phyloP scores from a whole-genome alignment of 1,140 invertebrate species.

The Amphibalanus amphitrite region DNA sequence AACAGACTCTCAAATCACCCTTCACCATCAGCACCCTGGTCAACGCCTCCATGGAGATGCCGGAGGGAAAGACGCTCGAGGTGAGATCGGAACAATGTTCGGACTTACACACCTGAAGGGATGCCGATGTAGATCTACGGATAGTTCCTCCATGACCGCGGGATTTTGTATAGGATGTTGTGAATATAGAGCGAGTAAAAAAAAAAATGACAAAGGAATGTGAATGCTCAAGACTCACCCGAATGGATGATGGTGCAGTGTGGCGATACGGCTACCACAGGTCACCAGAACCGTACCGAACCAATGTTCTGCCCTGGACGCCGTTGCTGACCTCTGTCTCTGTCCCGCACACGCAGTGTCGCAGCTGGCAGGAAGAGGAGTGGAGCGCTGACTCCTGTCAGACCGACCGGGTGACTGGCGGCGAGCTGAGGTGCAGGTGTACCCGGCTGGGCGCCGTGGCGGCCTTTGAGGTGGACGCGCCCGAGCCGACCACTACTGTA shows the following conservation, averaged over 20 bases:
- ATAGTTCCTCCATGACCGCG: too few species aligned
- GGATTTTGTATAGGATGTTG: too few species aligned
- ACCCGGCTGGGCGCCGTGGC: neutral
- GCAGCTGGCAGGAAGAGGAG: neutral
- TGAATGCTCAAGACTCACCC: too few species aligned
- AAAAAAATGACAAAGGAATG: too few species aligned
- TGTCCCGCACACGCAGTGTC: neutral
- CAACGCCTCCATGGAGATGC: neutral
- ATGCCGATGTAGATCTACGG: too few species aligned
- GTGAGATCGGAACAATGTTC: neutral
- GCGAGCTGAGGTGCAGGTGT: neutral
- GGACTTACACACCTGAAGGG: too few species aligned
- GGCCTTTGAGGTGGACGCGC: neutral
- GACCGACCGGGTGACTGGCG: neutral
- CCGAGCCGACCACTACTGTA: neutral
- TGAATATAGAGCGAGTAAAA: too few species aligned
- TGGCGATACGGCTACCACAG: too few species aligned
- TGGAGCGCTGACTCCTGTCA: neutral
- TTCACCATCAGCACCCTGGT: neutral
- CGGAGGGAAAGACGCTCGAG: neutral
- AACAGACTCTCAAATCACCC: neutral
- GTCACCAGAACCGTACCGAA: too few species aligned
- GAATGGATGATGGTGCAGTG: too few species aligned
- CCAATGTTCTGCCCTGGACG: too few species aligned
- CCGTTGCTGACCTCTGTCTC: neutral